These are phyloP conservation scores for Whitmania pigra DNA, from an alignment of 1,140 invertebrate genomes.

Conservation along the genomic window DNA sequence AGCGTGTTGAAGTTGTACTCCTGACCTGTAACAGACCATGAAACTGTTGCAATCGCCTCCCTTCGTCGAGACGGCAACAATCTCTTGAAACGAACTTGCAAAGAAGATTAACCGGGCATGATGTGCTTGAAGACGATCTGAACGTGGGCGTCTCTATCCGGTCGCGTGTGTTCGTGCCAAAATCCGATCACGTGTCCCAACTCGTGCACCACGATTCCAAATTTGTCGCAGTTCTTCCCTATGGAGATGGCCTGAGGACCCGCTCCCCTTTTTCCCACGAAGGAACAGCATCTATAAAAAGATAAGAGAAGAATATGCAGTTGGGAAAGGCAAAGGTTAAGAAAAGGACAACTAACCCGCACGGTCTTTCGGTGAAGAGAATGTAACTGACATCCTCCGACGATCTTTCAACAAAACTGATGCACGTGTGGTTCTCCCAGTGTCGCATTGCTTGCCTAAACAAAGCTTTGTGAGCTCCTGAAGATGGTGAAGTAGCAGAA, in stretches of 20 bases:
- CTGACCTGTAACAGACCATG: constrained; percentile 56
- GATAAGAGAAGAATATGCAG: background rate
- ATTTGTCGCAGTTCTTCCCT: constrained; percentile 98
- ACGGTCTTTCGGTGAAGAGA: constrained; percentile 85
- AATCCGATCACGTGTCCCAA: constrained; percentile 95
- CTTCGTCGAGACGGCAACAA: constrained; percentile 9
- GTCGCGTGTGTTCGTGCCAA: constrained; percentile 95
- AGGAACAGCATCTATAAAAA: constrained; percentile 78
- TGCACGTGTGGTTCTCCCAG: constrained; percentile 97
- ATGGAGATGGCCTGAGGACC: constrained; percentile 94
- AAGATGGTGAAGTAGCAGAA: background rate
- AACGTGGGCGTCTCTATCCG: constrained; percentile 78
- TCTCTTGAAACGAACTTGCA: background rate
- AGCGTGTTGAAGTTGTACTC: constrained; percentile 98
- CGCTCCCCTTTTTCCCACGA: constrained; percentile 90
- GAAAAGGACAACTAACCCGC: constrained; percentile 60
- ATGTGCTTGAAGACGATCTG: constrained; percentile 69
- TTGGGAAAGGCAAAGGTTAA: no score
- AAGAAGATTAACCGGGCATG: constrained; percentile 62
- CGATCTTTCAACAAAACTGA: constrained; percentile 85
- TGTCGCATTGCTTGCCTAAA: constrained; percentile 98
- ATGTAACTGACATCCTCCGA: constrained; percentile 83
- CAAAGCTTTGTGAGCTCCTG: constrained; percentile 75
- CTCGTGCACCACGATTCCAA: constrained; percentile 97
- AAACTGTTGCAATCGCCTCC: constrained; percentile 11